Base-by-base conservation (phyloP, 2,113 vertebrate species). In the Charina bottae region DNA sequence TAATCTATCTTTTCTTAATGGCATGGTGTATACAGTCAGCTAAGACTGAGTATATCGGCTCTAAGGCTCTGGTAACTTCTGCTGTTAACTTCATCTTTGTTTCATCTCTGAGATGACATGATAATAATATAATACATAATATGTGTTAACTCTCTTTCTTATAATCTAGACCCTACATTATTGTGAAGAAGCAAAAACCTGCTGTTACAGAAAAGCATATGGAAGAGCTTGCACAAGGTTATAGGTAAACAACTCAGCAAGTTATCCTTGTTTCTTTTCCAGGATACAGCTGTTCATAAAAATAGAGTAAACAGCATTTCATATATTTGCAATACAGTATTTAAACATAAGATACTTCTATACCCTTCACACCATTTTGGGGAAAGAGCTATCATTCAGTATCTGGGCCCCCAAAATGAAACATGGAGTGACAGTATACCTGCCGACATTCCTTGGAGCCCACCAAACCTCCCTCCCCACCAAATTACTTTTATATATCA, bases 141-240 rank as follows among this genome's bases (percentile, higher is more conserved):
- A 23, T 91, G 19, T 42, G n/a, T 85, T 23, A 64, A 42, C 21
- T 59, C 90, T 83, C 24, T 53, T 46, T 89, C 87, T 62, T 60
- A 58, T 0, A 9, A 95, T 94, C 91, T 93, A 99, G 99, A 89
- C 99, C 99, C 3, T 99, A 99, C 93, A 99, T 99, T 94, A 99
- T 99, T 37, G 99, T 99, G 93, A 99, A 99, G 97, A 99, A 98
- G 64, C 98, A 98, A 60, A 98, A 98, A 78, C 98, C 99, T 56
- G 98, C 98, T 23, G 99, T 99, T 96, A 99, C 98, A 87, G 98
- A 98, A 95, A 99, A 98, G 93, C 99, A 99, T 93, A 99, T 99
- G 92, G 98, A 99, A 95, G 99, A 99, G 94, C 97, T 99, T 94
- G 98, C 99, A 90, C 99, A 99, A 93, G 99, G 99, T 33, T 99